Base-by-base conservation (phyloP, 2,888 invertebrate genomes). In the Polydrusus cervinus region DNA sequence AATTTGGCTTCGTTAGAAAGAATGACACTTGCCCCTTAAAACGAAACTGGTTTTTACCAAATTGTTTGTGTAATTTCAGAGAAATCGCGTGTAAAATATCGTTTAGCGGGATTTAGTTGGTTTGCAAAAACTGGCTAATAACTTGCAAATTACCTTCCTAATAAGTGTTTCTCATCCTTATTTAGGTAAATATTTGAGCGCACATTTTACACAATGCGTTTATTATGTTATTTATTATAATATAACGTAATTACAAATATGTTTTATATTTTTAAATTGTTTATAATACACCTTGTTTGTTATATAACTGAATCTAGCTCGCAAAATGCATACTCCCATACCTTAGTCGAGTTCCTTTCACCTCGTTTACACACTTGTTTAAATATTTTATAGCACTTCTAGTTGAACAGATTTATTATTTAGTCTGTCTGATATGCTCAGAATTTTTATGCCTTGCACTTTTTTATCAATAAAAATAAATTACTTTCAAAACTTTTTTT, bases 281-380 rank as follows among this genome's bases (percentile, higher is more conserved):
- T 69, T 69, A 69, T 60, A 30, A 57, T 60, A 60, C 60, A 69
- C 57, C 69, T 61, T 61, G 60, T 47, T 69, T 20, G 60, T 69
- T 69, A 69, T 69, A 69, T 69, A 69, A 69, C 49, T 20, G n/a
- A 61, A 69, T 61, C 47, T 47, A 18, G 60, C 14, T 69, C 49
- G 69, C 38, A 25, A 69, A 69, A 30, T 61, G 43, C 45, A 61
- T 69, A 47, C 60, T 61, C 47, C 57, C 61, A 60, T 69, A 49
- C 34, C 18, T 20, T n/a, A 60, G 49, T 38, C 53, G 38, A 9
- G 61, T 49, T 69, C 69, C 69, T 69, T 69, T 69, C 69, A 69
- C 69, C 69, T 57, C 61, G 60, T 57, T 69, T 69, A 57, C 38
- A 60, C 60, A 30, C 61, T 55, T 34, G 55, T 55, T 55, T 53